phyloP scores from a whole-genome alignment of 1,140 invertebrate species.

The Trachelipus rathkii region DNA sequence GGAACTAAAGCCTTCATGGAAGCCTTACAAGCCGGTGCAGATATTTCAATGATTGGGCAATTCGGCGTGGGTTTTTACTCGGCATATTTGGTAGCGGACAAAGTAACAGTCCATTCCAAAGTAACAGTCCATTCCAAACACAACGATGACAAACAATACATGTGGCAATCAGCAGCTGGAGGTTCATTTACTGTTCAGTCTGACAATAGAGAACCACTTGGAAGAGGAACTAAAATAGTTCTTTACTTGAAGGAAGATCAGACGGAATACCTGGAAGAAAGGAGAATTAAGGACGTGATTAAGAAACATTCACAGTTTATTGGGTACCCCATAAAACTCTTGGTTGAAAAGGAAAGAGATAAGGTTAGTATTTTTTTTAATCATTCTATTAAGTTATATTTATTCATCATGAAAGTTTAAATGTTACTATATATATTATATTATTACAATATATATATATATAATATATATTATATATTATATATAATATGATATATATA shows the following conservation, averaged over 20 bases:
- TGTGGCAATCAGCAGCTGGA: slow-evolving; percentile 90
- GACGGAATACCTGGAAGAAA: slow-evolving; percentile 84
- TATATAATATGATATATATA: no score
- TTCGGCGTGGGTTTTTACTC: slow-evolving; percentile 99
- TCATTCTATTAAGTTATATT: neutral
- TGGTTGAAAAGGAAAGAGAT: slow-evolving; percentile 89
- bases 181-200: slow-evolving; percentile 83
- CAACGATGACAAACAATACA: slow-evolving; percentile 91
- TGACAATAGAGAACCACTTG: slow-evolving; percentile 66
- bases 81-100: slow-evolving; percentile 90
- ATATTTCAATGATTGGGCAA: slow-evolving; percentile 96
- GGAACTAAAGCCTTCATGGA: slow-evolving; percentile 97
- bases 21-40: slow-evolving; percentile 84
- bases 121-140: slow-evolving; percentile 91
- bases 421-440: no score
- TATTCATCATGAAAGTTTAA: neutral
- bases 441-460: no score
- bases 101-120: slow-evolving; percentile 88
- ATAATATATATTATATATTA: no score
- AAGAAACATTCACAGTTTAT: slow-evolving; percentile 99
- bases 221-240: slow-evolving; percentile 82
- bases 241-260: slow-evolving; percentile 89
- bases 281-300: slow-evolving; percentile 91
- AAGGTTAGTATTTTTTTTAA: slow-evolving; percentile 58
- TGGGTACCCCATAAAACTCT: slow-evolving; percentile 94